Percentiles rank a stretch among this genome's conserved stretches.
Conservation (phyloP, 2,113 vertebrate species). For the Vicugna pacos region DNA sequence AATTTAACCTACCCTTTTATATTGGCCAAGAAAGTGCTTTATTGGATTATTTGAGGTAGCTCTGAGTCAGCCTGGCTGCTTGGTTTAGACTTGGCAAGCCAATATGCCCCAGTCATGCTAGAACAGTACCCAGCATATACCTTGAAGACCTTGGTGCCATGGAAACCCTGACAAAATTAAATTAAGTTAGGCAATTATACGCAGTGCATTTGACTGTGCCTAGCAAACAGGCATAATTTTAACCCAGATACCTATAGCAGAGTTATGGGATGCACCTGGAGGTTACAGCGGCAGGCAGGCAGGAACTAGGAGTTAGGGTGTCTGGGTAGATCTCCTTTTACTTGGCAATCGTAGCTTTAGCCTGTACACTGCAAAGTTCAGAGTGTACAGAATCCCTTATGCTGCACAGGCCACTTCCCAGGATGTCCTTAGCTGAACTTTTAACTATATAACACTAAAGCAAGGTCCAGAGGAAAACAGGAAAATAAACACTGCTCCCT, state of each 20-base stretch:
- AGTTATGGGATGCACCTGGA: neutral
- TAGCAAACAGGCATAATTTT: neutral
- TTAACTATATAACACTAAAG: constrained; percentile 40
- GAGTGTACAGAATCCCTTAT: constrained; percentile 54
- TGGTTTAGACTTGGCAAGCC: neutral
- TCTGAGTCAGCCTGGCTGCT: neutral
- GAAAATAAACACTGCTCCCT: constrained; percentile 1
- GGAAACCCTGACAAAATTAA: constrained; percentile 36
- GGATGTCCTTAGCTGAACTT: constrained; percentile 77
- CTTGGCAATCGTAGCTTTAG: constrained; percentile 1
- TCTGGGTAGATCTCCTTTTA: neutral
- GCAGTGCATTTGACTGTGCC: neutral
- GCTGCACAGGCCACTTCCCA: constrained; percentile 53
- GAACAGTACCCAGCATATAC: neutral
- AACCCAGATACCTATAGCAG: neutral
- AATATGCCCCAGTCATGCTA: neutral
- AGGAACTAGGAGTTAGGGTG: neutral
- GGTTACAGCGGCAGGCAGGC: neutral
- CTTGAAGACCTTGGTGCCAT: neutral
- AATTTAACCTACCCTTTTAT: neutral
- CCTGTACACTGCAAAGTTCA: constrained; percentile 32
- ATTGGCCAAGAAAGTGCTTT: neutral
- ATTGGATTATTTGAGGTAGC: neutral
- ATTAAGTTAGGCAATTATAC: neutral
- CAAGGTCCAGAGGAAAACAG: constrained; percentile 2